phyloP scores from a whole-genome alignment of 2,888 invertebrate species.

The Bhutanitis thaidina region DNA sequence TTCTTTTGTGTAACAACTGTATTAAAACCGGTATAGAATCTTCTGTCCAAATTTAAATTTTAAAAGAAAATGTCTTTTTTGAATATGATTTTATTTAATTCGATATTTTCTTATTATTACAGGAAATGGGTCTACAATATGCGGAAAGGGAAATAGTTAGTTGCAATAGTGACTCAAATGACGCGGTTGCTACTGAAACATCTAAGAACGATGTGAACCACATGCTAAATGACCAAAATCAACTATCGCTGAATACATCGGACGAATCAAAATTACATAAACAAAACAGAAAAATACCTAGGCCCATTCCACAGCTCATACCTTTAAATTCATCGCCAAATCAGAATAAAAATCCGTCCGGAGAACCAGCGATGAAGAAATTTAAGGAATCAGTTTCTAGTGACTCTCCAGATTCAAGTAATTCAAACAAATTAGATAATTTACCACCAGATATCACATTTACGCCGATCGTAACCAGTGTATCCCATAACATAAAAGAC shows the following conservation, averaged over 20 bases:
- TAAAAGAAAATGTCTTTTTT: too few species aligned
- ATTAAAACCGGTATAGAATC: too few species aligned
- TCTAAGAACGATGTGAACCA: slow-evolving; percentile 42
- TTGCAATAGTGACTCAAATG: slow-evolving; percentile 69
- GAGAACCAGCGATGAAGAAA: slow-evolving; percentile 68
- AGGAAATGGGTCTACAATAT: slow-evolving; percentile 67
- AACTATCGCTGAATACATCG: slow-evolving; percentile 38
- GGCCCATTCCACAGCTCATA: slow-evolving; percentile 88
- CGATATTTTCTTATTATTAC: slow-evolving; percentile 33
- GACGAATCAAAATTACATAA: slow-evolving; percentile 53
- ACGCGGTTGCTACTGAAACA: slow-evolving; percentile 45
- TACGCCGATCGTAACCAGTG: slow-evolving; percentile 42
- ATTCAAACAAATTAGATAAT: slow-evolving; percentile 38
- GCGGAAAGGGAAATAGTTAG: slow-evolving; percentile 59
- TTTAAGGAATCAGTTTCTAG: slow-evolving; percentile 47
- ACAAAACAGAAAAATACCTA: slow-evolving; percentile 59
- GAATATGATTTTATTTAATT: too few species aligned
- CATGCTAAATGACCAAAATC: slow-evolving; percentile 38
- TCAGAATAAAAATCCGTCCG: slow-evolving; percentile 52
- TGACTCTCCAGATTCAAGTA: slow-evolving; percentile 30
- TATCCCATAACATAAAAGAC: slow-evolving; percentile 40
- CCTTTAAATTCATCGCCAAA: slow-evolving; percentile 80
- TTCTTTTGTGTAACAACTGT: too few species aligned
- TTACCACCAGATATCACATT: slow-evolving; percentile 50
- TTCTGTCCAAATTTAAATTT: too few species aligned